Conservation (phyloP, 1,140 invertebrate species). For the Zaprionus tsacasi region DNA sequence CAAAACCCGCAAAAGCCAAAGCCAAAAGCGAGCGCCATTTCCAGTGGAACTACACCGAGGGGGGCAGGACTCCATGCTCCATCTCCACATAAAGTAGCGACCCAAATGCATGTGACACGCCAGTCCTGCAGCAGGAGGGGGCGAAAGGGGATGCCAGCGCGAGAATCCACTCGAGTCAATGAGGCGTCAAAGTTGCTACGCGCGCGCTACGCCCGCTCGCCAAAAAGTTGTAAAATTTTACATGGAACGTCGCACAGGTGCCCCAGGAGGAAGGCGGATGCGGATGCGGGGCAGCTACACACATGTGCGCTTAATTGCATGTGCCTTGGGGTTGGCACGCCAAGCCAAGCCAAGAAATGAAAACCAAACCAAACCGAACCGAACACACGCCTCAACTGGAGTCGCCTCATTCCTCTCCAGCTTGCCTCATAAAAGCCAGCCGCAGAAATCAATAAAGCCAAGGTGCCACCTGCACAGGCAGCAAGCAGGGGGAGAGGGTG, state of each 20-base stretch:
- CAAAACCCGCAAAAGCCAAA: conserved; percentile 65
- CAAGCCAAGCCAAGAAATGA: conserved; percentile 45
- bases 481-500: neutral
- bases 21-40: conserved; percentile 55
- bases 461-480: conserved; percentile 66
- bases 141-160: conserved; percentile 39
- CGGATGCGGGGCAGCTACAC: conserved; percentile 30
- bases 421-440: conserved; percentile 78
- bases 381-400: conserved; percentile 20
- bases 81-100: conserved; percentile 66
- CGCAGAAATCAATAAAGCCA: conserved; percentile 83
- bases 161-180: conserved; percentile 72
- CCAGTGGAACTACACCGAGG: conserved; percentile 53
- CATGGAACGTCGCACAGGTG: conserved; percentile 71
- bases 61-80: neutral
- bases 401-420: conserved; percentile 14
- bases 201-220: conserved; percentile 42
- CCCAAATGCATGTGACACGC: conserved; percentile 80
- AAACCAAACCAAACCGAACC: conserved; percentile 57
- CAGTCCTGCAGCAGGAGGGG: conserved; percentile 13
- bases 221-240: conserved; percentile 80
- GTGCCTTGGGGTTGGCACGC: conserved; percentile 66
- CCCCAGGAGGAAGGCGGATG: conserved; percentile 12
- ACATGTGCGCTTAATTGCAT: conserved; percentile 83
- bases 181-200: conserved; percentile 79